phyloP scores from a whole-genome alignment of 2,113 vertebrate species.

The Caretta caretta region DNA sequence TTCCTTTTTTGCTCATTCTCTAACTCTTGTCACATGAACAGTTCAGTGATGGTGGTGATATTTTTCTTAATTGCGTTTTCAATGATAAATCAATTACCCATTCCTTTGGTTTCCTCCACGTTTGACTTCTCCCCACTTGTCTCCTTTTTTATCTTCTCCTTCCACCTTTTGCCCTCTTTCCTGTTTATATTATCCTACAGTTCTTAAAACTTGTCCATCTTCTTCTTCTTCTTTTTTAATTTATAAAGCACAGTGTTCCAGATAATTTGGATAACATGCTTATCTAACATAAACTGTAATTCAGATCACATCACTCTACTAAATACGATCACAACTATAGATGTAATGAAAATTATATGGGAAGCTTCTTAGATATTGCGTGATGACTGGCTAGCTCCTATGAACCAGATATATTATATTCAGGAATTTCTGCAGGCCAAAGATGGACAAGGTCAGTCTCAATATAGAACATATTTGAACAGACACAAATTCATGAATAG shows the following conservation, averaged over 20 bases:
- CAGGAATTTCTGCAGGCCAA: not conserved
- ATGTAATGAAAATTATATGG: not conserved
- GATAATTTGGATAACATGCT: not conserved
- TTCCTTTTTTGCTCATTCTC: not conserved
- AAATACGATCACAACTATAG: not conserved
- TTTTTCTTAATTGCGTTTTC: not conserved
- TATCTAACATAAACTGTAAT: conserved; percentile 4
- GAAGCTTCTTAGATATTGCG: not conserved
- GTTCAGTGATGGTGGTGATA: not conserved
- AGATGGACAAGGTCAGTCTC: not conserved
- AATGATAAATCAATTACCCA: not conserved
- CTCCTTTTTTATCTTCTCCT: not conserved
- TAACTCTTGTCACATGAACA: not conserved
- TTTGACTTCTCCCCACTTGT: not conserved
- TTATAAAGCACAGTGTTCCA: not conserved
- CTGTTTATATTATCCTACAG: no score
- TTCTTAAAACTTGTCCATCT: not conserved
- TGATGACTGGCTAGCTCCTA: not conserved
- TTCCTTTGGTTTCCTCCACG: not conserved
- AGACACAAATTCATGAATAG: not conserved
- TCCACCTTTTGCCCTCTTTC: no score
- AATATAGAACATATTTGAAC: not conserved
- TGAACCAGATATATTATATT: not conserved
- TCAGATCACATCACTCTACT: not conserved
- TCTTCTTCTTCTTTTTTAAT: not conserved